Evolutionary conservation across 2,888 invertebrate genomes (phyloP).

Genomic region (Coelogynopora nodosa): DNA sequence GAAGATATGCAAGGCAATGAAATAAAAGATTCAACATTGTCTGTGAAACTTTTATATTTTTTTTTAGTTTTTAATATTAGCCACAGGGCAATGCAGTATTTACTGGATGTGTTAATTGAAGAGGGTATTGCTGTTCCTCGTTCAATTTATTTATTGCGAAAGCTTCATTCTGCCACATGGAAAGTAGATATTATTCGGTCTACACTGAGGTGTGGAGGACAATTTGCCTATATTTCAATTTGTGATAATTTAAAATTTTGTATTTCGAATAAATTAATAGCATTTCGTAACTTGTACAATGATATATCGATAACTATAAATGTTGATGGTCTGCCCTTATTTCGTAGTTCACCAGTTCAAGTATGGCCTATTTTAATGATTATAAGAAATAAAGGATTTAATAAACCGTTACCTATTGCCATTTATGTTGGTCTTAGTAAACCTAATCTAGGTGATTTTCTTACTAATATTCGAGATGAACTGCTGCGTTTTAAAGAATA

Average conservation of each 20-base stretch:
- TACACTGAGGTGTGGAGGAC: background rate
- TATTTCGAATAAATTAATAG: background rate
- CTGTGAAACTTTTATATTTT: background rate
- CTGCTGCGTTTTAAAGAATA: background rate
- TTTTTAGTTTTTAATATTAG: background rate
- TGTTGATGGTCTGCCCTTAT: background rate
- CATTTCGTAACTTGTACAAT: background rate
- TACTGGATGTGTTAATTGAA: background rate
- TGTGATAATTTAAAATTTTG: background rate
- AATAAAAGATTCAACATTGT: no score
- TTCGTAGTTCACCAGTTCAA: background rate
- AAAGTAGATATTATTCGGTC: background rate
- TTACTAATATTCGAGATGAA: constrained; percentile 40
- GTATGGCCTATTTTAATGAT: constrained; percentile 10
- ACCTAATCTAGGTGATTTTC: constrained; percentile 44
- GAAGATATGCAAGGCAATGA: no score
- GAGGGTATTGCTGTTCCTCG: background rate
- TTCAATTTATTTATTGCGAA: background rate
- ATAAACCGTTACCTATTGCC: constrained; percentile 39
- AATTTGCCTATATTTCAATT: background rate
- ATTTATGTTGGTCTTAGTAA: constrained; percentile 43
- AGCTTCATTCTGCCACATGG: background rate
- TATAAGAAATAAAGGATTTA: background rate
- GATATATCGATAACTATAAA: background rate
- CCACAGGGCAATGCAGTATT: background rate